Conservation (phyloP, 2,797 vertebrate species). For the Discoglossus pictus region DNA sequence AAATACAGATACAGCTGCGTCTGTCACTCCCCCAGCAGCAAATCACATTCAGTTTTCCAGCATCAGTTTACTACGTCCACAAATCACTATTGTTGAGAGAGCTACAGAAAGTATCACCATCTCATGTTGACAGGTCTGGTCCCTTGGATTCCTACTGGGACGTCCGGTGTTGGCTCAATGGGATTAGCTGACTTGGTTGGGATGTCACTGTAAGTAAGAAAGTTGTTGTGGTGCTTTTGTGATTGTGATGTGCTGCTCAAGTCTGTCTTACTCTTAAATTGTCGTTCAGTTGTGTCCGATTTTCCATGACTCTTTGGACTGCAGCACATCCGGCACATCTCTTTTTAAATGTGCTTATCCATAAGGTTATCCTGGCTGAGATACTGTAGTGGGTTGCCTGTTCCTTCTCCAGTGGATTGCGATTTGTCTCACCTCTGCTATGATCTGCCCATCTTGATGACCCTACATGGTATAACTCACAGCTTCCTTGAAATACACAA, state of each 20-base stretch:
- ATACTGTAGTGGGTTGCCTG: too few relatives aligned
- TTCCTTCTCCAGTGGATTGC: too few relatives aligned
- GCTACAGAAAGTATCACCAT: not conserved
- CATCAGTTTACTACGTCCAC: not conserved
- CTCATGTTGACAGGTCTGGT: not conserved
- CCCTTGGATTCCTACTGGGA: not conserved
- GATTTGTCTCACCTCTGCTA: too few relatives aligned
- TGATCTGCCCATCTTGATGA: too few relatives aligned
- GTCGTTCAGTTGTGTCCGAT: too few relatives aligned
- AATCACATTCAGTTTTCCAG: slow-evolving; percentile 4
- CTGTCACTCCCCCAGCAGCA: not conserved
- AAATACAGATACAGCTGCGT: slow-evolving; percentile 2
- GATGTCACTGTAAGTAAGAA: slow-evolving; percentile 25
- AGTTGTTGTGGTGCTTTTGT: not conserved
- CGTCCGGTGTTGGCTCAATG: not conserved
- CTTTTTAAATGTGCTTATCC: too few relatives aligned
- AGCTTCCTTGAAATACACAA: too few relatives aligned
- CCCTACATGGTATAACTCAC: too few relatives aligned
- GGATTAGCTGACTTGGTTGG: slow-evolving; percentile 4
- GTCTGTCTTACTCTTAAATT: too few relatives aligned
- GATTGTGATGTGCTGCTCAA: not conserved
- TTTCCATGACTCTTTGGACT: too few relatives aligned
- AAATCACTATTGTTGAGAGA: not conserved
- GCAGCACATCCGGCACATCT: too few relatives aligned
- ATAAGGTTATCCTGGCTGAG: too few relatives aligned